phyloP scores from a whole-genome alignment of 2,113 vertebrate genomes.

The Picathartes gymnocephalus region DNA sequence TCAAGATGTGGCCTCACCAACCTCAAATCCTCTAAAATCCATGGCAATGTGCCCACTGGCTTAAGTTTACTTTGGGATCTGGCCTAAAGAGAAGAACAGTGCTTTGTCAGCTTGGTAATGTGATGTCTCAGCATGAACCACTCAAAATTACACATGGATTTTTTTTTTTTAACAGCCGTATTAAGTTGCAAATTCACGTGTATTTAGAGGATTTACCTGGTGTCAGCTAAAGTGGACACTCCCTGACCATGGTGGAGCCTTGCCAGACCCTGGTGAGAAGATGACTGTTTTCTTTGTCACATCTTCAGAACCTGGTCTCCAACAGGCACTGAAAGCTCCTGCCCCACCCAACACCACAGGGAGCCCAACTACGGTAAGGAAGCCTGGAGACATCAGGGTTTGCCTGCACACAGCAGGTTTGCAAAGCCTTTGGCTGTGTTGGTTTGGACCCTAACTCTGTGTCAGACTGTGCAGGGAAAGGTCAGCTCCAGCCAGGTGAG shows the following conservation, averaged over 20 bases:
- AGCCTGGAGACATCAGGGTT: background rate
- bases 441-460: background rate
- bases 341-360: background rate
- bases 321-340: background rate
- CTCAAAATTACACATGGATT: background rate
- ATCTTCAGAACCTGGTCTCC: background rate
- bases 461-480: background rate
- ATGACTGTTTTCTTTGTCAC: background rate
- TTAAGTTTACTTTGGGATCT: background rate
- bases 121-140: background rate
- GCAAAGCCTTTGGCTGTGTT: background rate
- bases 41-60: background rate
- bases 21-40: background rate
- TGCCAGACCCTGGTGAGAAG: background rate
- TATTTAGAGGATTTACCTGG: background rate
- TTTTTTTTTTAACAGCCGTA: background rate
- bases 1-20: background rate
- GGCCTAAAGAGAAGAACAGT: background rate
- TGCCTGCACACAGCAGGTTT: background rate
- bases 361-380: background rate
- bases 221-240: background rate
- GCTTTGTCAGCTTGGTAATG: background rate
- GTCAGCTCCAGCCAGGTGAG: background rate
- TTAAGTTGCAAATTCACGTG: background rate
- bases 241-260: background rate